Base-by-base conservation (phyloP, 2,797 vertebrate species). In the Nasua narica region DNA sequence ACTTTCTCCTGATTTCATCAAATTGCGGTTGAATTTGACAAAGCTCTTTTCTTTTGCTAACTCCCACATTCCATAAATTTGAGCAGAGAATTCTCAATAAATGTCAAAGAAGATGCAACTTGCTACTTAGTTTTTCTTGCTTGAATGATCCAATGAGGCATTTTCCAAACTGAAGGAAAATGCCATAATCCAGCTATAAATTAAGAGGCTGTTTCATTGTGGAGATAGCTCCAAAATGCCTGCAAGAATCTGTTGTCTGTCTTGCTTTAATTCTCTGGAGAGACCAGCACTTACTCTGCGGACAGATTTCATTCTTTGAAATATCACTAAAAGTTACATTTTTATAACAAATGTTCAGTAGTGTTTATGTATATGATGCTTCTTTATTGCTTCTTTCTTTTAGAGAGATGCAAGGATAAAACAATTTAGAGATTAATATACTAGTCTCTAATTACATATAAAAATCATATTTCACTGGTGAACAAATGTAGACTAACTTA, bases 151-250 rank as follows among this genome's bases (percentile, higher is more conserved):
- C n/a, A 95, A 40, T 48, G 54, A 95, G 46, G 5, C 65, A 91
- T 60, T 98, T 97, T 97, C 40, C 58, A 90, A 98, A 96, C 52
- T 94, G 78, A 86, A 87, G 35, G 83, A 95, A 97, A 97, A 56
- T 96, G 77, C 32, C 91, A 54, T 58, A 83, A n/a, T 27, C 77
- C 10, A 97, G 35, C 37, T 96, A 37, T 72, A 97, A 94, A 65
- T 90, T 95, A 95, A 97, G 90, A 98, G 87, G 27, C 77, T 82
- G 62, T 27, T 69, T 85, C 50, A 94, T 85, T 90, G 2, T 79
- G 92, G 43, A 82, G 70, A 92, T 87, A 56, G 3, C 84, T 92
- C 81, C 18, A n/a, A 76, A 60, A 83, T 65, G 58, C 43, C 21
- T 96, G 3, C 67, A 87, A 96, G 56, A 48, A 62, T 2, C 25